These are phyloP conservation scores for Semotilus atromaculatus DNA, from an alignment of 2,797 vertebrate species.

Conservation along the genomic window DNA sequence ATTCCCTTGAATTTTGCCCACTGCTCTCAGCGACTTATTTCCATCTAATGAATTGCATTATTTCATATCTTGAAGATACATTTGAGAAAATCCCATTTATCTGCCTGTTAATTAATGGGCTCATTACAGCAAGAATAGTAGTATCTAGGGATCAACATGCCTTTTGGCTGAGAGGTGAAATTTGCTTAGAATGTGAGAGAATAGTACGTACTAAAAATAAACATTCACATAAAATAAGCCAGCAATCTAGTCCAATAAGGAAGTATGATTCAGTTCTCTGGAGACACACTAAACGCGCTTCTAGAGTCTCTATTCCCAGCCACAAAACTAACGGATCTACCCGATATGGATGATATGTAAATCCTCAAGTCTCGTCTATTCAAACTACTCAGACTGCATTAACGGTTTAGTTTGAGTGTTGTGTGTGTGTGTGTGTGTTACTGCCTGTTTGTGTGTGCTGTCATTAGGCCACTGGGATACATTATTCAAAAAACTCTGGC, in stretches of 20 bases:
- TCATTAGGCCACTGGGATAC: slow-evolving; percentile 72
- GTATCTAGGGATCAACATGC: slow-evolving; percentile 42
- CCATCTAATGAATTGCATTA: slow-evolving; percentile 54
- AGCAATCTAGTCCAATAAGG: slow-evolving; percentile 65
- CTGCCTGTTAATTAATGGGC: slow-evolving; percentile 64
- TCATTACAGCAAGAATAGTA: slow-evolving; percentile 44
- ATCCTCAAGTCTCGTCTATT: slow-evolving; percentile 47
- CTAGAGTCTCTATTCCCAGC: slow-evolving; percentile 40
- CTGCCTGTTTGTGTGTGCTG: slow-evolving; percentile 38
- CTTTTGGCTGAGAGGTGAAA: slow-evolving; percentile 49
- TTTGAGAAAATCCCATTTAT: slow-evolving; percentile 69
- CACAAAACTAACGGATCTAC: slow-evolving; percentile 42
- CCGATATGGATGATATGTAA: slow-evolving; percentile 57
- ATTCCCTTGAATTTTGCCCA: background rate
- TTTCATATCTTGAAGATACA: slow-evolving; percentile 58
- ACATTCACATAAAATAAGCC: slow-evolving; percentile 69
- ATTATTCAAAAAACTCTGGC: slow-evolving; percentile 71
- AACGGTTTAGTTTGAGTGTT: slow-evolving; percentile 43
- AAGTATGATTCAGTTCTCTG: slow-evolving; percentile 47
- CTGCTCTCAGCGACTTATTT: slow-evolving; percentile 26
- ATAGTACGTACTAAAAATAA: slow-evolving; percentile 51
- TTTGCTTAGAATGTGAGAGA: slow-evolving; percentile 47
- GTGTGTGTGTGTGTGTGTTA: slow-evolving; percentile 14
- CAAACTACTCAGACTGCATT: slow-evolving; percentile 51
- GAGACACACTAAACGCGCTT: slow-evolving; percentile 37